phyloP scores from a whole-genome alignment of 2,888 invertebrate species.

The Nycteola revayana region DNA sequence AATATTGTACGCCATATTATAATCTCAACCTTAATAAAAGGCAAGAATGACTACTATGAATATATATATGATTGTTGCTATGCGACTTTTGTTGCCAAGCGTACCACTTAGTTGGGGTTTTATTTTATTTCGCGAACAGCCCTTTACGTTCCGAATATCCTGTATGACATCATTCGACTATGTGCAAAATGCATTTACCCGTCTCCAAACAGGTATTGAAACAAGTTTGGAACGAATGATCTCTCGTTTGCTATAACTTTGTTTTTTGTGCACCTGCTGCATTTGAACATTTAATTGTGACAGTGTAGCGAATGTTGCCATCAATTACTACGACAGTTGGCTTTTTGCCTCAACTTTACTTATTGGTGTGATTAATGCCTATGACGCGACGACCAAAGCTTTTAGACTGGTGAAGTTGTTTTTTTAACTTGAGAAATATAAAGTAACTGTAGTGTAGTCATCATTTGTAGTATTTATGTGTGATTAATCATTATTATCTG shows the following conservation, averaged over 20 bases:
- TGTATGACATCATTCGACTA: conserved; percentile 53
- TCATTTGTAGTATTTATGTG: background rate
- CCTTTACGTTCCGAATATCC: conserved; percentile 29
- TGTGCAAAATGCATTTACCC: conserved; percentile 34
- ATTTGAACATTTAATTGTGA: conserved; percentile 61
- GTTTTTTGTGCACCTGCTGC: conserved; percentile 64
- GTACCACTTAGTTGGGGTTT: conserved; percentile 17
- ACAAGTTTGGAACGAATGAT: conserved; percentile 58
- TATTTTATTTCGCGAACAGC: conserved; percentile 25
- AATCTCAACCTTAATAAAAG: no score
- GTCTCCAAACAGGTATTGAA: conserved; percentile 36
- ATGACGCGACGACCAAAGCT: conserved; percentile 17
- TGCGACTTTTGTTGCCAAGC: no score
- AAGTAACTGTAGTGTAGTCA: conserved; percentile 9
- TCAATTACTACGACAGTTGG: conserved; percentile 57
- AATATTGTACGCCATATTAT: no score
- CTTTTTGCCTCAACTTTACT: conserved; percentile 14
- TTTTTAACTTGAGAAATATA: conserved; percentile 12
- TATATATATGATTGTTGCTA: no score
- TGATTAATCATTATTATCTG: no score
- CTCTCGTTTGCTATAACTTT: conserved; percentile 57
- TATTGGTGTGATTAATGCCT: conserved; percentile 28
- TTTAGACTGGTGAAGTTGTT: conserved; percentile 11
- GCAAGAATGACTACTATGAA: no score
- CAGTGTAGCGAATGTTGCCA: conserved; percentile 50